Evolutionary conservation across 1,140 invertebrate species (phyloP).

Genomic region (Stenopsyche tienmushanensis): DNA sequence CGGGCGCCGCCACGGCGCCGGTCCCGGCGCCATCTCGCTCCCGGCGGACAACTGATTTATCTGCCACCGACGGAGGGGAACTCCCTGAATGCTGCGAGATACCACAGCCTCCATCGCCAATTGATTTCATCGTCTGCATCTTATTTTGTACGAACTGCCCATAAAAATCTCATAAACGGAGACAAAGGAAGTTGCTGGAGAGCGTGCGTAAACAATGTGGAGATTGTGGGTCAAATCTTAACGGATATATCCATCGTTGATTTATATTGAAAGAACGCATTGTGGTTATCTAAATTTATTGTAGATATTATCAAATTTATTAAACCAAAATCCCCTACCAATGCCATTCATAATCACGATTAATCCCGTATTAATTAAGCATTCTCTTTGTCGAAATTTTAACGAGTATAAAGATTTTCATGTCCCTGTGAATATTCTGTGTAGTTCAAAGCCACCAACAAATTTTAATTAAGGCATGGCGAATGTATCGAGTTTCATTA

Average conservation of each 20-base stretch:
- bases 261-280: too few species aligned
- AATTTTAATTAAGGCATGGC: conserved; percentile 39
- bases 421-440: conserved; percentile 21
- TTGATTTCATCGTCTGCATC: conserved; percentile 4
- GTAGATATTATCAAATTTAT: too few species aligned
- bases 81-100: background rate
- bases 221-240: too few species aligned
- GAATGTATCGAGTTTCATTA: conserved; percentile 40
- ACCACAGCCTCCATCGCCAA: background rate
- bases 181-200: background rate
- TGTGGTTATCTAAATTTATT: too few species aligned
- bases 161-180: background rate
- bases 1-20: conserved; percentile 35
- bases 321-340: too few species aligned
- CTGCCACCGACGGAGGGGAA: conserved; percentile 10
- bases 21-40: conserved; percentile 10
- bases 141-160: background rate
- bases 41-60: conserved; percentile 33
- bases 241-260: too few species aligned
- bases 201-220: too few species aligned
- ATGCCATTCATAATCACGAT: too few species aligned
- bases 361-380: conserved; percentile 18
- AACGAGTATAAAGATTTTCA: conserved; percentile 16
- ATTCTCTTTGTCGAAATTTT: conserved; percentile 14
- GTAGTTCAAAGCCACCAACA: conserved; percentile 36